Percentiles rank a stretch among this genome's conserved stretches.
These are phyloP conservation scores for Drosophila pseudoananassae DNA, from an alignment of 1,140 invertebrate genomes.

Conservation along the genomic window DNA sequence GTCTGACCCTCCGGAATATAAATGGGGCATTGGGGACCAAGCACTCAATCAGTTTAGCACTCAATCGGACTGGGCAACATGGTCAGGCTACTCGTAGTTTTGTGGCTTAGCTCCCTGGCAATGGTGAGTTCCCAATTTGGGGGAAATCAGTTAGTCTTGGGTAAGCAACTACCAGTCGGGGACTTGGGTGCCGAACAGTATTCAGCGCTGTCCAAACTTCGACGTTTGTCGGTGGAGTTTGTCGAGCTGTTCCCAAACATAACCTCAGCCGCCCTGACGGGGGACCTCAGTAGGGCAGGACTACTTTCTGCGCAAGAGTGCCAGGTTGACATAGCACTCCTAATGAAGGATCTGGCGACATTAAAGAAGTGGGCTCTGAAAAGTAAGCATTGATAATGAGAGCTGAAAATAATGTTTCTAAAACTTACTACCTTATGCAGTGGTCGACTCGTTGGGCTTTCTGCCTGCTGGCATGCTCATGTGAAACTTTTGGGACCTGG, in stretches of 20 bases:
- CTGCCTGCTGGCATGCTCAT: too few species aligned
- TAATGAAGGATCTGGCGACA: constrained; percentile 9
- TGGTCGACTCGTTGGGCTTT: too few species aligned
- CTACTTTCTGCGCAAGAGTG: constrained; percentile 16
- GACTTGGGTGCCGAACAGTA: neutral
- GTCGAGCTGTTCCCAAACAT: constrained; percentile 32
- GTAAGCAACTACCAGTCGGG: neutral
- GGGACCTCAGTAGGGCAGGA: neutral
- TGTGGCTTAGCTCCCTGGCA: constrained; percentile 5
- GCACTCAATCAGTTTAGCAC: neutral
- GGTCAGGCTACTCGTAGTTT: neutral
- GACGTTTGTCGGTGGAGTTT: constrained; percentile 33
- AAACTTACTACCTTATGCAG: too few species aligned
- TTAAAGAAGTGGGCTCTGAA: constrained; percentile 13
- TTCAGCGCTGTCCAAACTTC: neutral
- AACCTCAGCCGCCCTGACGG: constrained; percentile 15
- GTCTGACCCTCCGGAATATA: constrained; percentile 1
- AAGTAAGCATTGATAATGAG: too few species aligned
- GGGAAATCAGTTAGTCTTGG: neutral
- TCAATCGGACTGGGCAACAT: neutral
- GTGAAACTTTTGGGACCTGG: too few species aligned
- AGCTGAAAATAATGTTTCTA: too few species aligned
- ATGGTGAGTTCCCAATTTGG: neutral
- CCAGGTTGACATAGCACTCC: constrained; percentile 22
- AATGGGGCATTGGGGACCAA: neutral